These are phyloP conservation scores for Dicrurus megarhynchus DNA, from an alignment of 2,113 vertebrate genomes.

Conservation along the genomic window DNA sequence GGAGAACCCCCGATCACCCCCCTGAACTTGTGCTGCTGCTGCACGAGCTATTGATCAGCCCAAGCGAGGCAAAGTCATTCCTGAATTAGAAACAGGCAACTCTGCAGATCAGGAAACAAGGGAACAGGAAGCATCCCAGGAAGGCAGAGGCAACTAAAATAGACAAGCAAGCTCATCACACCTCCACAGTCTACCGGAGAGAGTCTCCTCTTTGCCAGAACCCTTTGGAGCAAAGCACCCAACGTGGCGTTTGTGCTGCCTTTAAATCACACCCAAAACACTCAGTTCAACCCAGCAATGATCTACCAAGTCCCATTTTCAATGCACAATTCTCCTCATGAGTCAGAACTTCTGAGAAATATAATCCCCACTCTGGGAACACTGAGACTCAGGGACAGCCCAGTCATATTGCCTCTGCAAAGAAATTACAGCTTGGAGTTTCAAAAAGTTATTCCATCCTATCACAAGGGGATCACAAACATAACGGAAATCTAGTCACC, in stretches of 20 bases:
- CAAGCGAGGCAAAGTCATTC: background rate
- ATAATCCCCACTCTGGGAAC: rapidly evolving
- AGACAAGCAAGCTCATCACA: conserved; percentile 24
- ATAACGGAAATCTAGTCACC: rapidly evolving
- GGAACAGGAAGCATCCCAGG: background rate
- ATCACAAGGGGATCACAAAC: background rate
- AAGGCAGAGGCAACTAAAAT: conserved; percentile 12
- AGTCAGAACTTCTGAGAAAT: background rate
- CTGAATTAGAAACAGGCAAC: background rate
- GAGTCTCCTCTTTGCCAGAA: background rate
- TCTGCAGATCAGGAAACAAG: background rate
- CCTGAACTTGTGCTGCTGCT: background rate
- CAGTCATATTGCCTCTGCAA: background rate
- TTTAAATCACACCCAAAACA: rapidly evolving
- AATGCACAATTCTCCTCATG: rapidly evolving
- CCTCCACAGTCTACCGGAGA: background rate
- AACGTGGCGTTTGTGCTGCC: background rate
- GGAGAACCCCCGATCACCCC: background rate
- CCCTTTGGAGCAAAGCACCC: background rate
- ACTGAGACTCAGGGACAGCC: rapidly evolving
- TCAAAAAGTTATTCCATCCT: background rate
- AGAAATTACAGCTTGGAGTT: background rate
- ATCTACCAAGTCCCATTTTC: background rate
- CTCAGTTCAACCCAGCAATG: background rate
- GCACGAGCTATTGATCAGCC: background rate